These are phyloP conservation scores for Halocaridina rubra DNA, from an alignment of 2,888 invertebrate species.

Conservation along the genomic window DNA sequence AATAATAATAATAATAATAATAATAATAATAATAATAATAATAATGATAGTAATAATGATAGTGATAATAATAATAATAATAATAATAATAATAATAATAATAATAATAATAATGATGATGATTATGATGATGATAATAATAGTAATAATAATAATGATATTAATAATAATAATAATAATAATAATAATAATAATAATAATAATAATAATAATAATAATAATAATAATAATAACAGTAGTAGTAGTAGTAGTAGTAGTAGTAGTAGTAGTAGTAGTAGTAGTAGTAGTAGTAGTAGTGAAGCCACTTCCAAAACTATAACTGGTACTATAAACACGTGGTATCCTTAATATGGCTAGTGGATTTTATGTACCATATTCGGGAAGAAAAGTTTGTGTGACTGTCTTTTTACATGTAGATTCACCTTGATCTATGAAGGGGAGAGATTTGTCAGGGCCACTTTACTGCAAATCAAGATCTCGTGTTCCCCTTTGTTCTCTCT, in stretches of 20 bases:
- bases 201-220: background rate
- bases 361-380: no score
- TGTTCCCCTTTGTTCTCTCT: no score
- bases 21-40: background rate
- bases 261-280: constrained; percentile 8
- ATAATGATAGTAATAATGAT: background rate
- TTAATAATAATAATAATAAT: background rate
- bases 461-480: no score
- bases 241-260: constrained; percentile 8
- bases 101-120: no score
- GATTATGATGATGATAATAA: no score
- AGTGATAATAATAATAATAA: background rate
- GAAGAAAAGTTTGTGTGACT: no score
- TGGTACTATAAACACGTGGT: background rate
- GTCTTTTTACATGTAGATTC: no score
- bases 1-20: background rate
- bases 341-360: no score
- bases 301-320: background rate
- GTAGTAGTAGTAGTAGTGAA: constrained; percentile 1
- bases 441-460: no score
- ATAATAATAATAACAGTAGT: background rate
- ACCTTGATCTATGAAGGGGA: no score
- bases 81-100: background rate
- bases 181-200: background rate
- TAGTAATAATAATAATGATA: background rate